A percentile compares a stretch with the other conserved stretches of the same genome.
These are phyloP conservation scores for Oryzias celebensis DNA, from an alignment of 2,113 vertebrate genomes.

Conservation along the genomic window DNA sequence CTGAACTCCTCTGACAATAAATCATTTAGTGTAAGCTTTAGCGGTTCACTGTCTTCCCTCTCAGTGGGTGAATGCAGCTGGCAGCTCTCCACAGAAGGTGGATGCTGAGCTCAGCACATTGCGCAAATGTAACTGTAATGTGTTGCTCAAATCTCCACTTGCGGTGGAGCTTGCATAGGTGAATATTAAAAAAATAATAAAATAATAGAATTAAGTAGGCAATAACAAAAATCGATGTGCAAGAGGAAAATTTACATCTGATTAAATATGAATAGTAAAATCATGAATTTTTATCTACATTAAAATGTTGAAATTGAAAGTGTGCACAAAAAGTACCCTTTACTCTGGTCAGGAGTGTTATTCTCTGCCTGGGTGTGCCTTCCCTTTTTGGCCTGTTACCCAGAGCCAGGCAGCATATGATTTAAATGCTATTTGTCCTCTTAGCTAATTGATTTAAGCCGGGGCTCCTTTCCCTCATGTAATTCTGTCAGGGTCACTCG, in stretches of 20 bases:
- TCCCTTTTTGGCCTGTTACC: constrained; percentile 32
- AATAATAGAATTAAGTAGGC: too few relatives aligned
- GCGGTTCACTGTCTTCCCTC: constrained; percentile 1
- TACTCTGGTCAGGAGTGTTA: constrained; percentile 39
- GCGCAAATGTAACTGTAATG: background rate
- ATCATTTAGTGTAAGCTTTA: constrained; percentile 1
- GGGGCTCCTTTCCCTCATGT: constrained; percentile 61
- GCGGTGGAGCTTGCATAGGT: background rate
- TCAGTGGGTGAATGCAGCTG: constrained; percentile 1
- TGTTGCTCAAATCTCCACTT: background rate
- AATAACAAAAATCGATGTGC: too few relatives aligned
- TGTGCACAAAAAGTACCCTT: constrained; percentile 1
- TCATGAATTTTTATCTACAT: background rate
- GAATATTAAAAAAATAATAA: background rate
- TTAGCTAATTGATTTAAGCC: constrained; percentile 78
- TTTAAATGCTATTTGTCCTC: constrained; percentile 75
- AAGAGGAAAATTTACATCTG: background rate
- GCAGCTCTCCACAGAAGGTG: background rate
- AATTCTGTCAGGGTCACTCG: constrained; percentile 62
- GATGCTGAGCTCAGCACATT: background rate
- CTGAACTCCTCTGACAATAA: background rate
- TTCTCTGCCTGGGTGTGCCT: constrained; percentile 19
- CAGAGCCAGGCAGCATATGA: constrained; percentile 42
- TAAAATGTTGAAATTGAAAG: too few relatives aligned
- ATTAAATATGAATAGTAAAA: background rate